Base-by-base conservation (phyloP, 2,797 vertebrate species). In the Delichon dasypus region DNA sequence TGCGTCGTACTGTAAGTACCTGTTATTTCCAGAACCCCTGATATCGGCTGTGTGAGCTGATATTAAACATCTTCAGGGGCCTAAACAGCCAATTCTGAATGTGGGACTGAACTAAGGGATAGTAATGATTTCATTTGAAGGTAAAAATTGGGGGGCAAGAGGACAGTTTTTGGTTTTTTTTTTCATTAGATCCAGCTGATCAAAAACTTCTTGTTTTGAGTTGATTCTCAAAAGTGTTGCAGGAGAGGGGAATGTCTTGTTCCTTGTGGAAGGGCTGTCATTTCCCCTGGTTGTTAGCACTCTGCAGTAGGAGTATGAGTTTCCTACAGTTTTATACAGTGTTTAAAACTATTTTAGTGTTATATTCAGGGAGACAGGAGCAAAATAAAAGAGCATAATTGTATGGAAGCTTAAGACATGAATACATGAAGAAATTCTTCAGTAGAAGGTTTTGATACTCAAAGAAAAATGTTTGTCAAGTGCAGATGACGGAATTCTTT, bases 1-100 rank as follows among this genome's bases (percentile, higher is more conserved):
- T 42, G 38, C 83, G 8, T 17, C 88, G 42, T 51, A 88, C 51
- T 44, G 98, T 98, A 74, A 97, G 88, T 97, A 62, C 16, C 42
- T 5, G 1, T 53, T 61, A 25, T 27, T 53, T 44, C 11, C 32
- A 36, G 51, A 61, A 7, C 60, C 42, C n/a, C 54, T 54, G 38
- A 9, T 13, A 38, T 1, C 72, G 60, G 40, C 7, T 18, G 2
- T 9, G 38, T 47, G 21, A 34, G 40, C 45, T 60, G 45, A 44
- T 32, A 45, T 18, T 36, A 51, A 66, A 42, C 32, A 36, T 27
- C 57, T 75, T 50, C 65, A 61, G 58, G 25, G 77, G 29, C 61
- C 62, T 36, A 25, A 75, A 27, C 50, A 22, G 29, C 67, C 65
- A 48, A 0, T 80, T 78, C 68, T 75, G 66, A 45, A 8, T 26